Evolutionary conservation across 92 coral and sea anemone species (phyloP).

Genomic region (Parazoanthus darwini): DNA sequence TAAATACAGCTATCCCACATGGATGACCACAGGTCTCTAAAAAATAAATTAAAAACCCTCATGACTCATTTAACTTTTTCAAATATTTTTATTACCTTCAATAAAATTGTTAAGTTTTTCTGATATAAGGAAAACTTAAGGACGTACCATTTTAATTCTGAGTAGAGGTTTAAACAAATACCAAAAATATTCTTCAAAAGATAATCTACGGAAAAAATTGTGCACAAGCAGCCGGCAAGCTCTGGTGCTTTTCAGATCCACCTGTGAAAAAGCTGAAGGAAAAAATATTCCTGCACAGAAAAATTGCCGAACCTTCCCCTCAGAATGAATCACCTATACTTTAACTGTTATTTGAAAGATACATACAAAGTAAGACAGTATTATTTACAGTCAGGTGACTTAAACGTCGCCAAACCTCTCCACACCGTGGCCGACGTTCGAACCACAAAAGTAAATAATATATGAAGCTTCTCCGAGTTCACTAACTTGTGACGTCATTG

Average conservation of each 20-base stretch:
- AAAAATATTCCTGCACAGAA: constrained; percentile 2
- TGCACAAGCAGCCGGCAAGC: constrained; percentile 11
- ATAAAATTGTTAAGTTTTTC: not conserved
- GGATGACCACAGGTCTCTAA: not conserved
- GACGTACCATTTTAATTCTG: not conserved
- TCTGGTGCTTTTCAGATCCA: constrained; percentile 3
- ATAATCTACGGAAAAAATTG: constrained; percentile 1
- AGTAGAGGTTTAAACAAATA: not conserved
- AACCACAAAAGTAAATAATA: constrained; percentile 4
- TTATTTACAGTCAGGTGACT: not conserved
- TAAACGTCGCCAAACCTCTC: not conserved
- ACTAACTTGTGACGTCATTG: constrained; percentile 8
- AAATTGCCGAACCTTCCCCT: constrained; percentile 9
- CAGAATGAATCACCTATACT: not conserved
- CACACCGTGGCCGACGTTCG: constrained; percentile 7
- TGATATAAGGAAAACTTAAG: not conserved
- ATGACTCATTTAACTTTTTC: not conserved
- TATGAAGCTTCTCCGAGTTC: constrained; percentile 8
- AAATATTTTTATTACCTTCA: constrained; percentile 4
- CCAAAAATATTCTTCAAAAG: not conserved
- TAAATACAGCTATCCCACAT: not conserved
- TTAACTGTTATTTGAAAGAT: not conserved
- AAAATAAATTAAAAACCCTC: not conserved
- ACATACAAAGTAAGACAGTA: constrained; percentile 6
- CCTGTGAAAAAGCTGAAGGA: not conserved